A percentile compares a stretch with the other conserved stretches of the same genome.
Conservation (phyloP, 2,888 invertebrate species). For the Yponomeuta cagnagella region DNA sequence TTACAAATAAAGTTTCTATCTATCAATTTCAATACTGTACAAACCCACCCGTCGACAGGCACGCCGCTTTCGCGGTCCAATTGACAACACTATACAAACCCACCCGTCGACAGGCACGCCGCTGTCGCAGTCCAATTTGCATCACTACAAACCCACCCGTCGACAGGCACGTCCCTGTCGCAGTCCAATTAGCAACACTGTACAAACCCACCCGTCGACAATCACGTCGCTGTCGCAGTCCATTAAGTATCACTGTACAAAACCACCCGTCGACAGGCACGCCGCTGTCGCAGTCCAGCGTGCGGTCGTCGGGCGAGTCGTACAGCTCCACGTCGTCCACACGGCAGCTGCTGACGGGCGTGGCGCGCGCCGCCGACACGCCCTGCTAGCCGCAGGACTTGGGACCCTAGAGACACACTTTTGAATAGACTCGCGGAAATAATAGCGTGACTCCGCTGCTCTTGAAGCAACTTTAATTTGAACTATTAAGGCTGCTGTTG, state of each 20-base stretch:
- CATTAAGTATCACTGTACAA: neutral
- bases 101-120: too few species aligned
- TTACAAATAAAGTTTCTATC: too few species aligned
- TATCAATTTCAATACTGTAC: neutral
- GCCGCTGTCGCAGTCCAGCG: slow-evolving; percentile 80
- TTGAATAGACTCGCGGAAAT: too few species aligned
- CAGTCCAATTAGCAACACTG: slow-evolving; percentile 54
- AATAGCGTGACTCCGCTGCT: too few species aligned
- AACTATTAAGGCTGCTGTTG: too few species aligned
- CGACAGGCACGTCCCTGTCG: slow-evolving; percentile 80
- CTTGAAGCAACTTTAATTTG: too few species aligned
- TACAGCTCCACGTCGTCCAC: slow-evolving; percentile 89
- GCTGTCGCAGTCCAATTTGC: neutral
- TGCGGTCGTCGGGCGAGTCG: slow-evolving; percentile 86
- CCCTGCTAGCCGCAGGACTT: slow-evolving; percentile 7
- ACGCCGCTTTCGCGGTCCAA: neutral
- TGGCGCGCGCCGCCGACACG: slow-evolving; percentile 23
- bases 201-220: neutral
- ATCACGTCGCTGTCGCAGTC: neutral
- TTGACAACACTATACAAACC: neutral
- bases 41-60: too few species aligned
- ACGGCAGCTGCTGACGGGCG: slow-evolving; percentile 78
- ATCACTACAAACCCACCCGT: neutral
- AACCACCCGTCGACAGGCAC: slow-evolving; percentile 67
- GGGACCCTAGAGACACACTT: too few species aligned